Percentiles rank a stretch among this genome's conserved stretches.
phyloP scores from a whole-genome alignment of 2,797 vertebrate species.

The Rousettus madagascariensis region DNA sequence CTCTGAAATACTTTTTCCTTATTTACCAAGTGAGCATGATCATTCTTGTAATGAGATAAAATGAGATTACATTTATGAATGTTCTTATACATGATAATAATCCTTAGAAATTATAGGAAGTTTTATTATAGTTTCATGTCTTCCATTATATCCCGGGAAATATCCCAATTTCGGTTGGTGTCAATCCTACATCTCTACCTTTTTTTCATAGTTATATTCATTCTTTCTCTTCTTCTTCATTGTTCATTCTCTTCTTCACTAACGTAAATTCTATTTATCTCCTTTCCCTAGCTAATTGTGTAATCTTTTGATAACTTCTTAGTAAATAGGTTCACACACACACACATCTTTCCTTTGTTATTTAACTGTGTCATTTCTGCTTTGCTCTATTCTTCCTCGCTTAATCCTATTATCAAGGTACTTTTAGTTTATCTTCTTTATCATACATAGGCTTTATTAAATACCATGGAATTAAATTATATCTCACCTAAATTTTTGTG shows the following conservation, averaged over 20 bases:
- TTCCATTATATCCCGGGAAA: background rate
- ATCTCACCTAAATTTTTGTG: background rate
- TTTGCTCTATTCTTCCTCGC: background rate
- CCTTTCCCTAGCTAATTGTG: background rate
- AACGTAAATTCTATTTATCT: background rate
- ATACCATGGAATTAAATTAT: background rate
- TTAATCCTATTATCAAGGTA: background rate
- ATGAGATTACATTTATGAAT: background rate
- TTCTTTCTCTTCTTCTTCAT: background rate
- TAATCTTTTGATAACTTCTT: background rate
- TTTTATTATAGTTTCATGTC: background rate
- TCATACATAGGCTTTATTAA: background rate
- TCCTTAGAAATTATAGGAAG: background rate
- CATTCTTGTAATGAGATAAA: background rate
- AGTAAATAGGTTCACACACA: background rate
- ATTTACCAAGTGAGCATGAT: background rate
- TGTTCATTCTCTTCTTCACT: background rate
- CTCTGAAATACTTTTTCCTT: background rate
- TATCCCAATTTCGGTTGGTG: background rate
- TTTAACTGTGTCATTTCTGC: background rate
- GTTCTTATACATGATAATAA: background rate
- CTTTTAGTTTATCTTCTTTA: background rate
- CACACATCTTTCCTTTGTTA: background rate
- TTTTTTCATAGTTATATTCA: background rate
- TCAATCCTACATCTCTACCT: background rate